Conservation (phyloP, 2,113 vertebrate genomes). For the Ciconia stormi region DNA sequence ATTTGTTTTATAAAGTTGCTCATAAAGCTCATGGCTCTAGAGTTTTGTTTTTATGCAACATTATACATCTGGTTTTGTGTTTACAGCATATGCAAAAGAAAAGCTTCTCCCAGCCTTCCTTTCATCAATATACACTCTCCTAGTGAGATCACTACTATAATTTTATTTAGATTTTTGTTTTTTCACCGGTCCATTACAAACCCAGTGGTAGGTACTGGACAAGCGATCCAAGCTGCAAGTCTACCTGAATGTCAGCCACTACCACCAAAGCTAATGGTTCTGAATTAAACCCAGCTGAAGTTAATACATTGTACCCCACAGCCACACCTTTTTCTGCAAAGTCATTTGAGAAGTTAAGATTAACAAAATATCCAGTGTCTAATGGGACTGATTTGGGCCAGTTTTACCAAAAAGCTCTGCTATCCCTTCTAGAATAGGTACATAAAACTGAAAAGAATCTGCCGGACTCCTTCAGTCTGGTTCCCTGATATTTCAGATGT, state of each 20-base stretch:
- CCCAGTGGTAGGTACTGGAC: background rate
- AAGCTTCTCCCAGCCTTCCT: background rate
- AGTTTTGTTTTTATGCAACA: background rate
- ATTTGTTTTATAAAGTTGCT: background rate
- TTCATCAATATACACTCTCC: background rate
- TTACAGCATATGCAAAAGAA: background rate
- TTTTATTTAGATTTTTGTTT: background rate
- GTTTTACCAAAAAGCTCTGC: background rate
- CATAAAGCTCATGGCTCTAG: background rate
- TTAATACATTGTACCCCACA: background rate
- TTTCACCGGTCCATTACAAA: background rate
- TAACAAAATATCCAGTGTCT: background rate
- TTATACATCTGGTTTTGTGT: background rate
- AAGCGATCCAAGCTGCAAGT: background rate
- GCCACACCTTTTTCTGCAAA: background rate
- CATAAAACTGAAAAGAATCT: background rate
- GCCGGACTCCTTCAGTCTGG: background rate
- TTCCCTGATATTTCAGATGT: background rate
- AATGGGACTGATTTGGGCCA: background rate
- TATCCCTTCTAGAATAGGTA: background rate
- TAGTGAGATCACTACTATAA: background rate
- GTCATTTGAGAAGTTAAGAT: background rate
- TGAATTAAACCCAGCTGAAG: background rate
- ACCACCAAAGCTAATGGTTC: background rate
- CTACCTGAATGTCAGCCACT: background rate